phyloP scores from a whole-genome alignment of 2,888 invertebrate genomes.

The Aporophyla nigra region DNA sequence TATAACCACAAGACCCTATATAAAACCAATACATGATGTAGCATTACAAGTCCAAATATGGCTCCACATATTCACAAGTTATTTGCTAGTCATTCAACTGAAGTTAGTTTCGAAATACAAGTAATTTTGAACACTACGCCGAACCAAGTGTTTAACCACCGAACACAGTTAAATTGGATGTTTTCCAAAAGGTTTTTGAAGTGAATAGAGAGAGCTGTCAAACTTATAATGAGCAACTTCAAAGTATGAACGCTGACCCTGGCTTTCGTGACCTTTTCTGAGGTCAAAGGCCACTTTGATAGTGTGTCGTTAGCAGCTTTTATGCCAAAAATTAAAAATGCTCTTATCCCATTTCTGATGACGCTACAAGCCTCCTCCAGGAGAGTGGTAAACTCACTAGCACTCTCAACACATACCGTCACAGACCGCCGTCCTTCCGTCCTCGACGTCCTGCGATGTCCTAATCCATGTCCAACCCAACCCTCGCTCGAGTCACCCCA shows the following conservation, averaged over 20 bases:
- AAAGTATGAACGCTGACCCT: slow-evolving; percentile 49
- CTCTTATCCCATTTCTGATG: not conserved
- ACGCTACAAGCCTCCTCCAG: no score
- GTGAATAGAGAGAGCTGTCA: slow-evolving; percentile 40
- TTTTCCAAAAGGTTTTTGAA: slow-evolving; percentile 52
- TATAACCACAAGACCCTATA: no score
- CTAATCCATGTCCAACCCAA: no score
- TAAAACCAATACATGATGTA: not conserved
- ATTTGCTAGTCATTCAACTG: slow-evolving; percentile 35
- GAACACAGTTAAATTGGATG: slow-evolving; percentile 51
- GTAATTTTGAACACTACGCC: slow-evolving; percentile 40
- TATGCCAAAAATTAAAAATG: slow-evolving; percentile 14
- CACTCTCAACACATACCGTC: no score
- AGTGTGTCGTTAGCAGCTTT: slow-evolving; percentile 22
- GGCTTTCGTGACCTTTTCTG: slow-evolving; percentile 42
- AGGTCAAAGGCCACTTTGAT: slow-evolving; percentile 13
- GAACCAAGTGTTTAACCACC: slow-evolving; percentile 42
- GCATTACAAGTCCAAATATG: not conserved
- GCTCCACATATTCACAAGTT: slow-evolving; percentile 15
- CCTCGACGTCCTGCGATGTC: no score
- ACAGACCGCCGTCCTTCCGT: no score
- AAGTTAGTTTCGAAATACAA: slow-evolving; percentile 53
- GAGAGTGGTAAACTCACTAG: no score
- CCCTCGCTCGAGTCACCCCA: no score
- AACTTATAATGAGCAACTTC: slow-evolving; percentile 62